These are phyloP conservation scores for Plagodis pulveraria DNA, from an alignment of 2,888 invertebrate species.

Conservation along the genomic window DNA sequence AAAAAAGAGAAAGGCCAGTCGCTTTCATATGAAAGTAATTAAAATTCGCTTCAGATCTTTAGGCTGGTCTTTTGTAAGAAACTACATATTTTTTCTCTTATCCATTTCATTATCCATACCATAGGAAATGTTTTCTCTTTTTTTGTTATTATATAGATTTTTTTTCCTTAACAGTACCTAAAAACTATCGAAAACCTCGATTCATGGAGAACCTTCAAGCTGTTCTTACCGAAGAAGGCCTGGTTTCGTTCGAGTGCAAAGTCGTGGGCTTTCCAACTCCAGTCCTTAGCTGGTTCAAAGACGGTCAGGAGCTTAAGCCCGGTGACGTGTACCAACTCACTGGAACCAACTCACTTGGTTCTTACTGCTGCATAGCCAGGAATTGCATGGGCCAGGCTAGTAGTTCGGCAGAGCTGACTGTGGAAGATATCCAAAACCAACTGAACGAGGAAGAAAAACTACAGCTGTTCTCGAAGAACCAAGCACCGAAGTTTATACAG, in stretches of 20 bases:
- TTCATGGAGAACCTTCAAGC: slow-evolving; percentile 96
- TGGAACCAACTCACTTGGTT: slow-evolving; percentile 94
- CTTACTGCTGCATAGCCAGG: slow-evolving; percentile 94
- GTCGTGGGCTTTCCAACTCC: slow-evolving; percentile 97
- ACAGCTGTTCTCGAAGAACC: slow-evolving; percentile 90
- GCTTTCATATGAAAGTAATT: too few relatives aligned
- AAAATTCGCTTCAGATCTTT: too few relatives aligned
- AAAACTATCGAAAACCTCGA: slow-evolving; percentile 94
- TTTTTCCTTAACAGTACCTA: slow-evolving; percentile 87
- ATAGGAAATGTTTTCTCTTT: too few relatives aligned
- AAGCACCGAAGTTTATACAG: slow-evolving; percentile 92
- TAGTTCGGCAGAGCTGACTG: slow-evolving; percentile 93
- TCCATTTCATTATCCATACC: too few relatives aligned
- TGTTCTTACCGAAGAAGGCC: slow-evolving; percentile 94
- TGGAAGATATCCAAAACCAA: slow-evolving; percentile 96
- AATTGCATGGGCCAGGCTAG: slow-evolving; percentile 96
- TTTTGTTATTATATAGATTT: too few relatives aligned
- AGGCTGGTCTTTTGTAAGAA: too few relatives aligned
- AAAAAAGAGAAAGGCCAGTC: too few relatives aligned
- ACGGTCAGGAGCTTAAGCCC: slow-evolving; percentile 95
- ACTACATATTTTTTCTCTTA: too few relatives aligned
- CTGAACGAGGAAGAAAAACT: slow-evolving; percentile 93
- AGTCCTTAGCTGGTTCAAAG: slow-evolving; percentile 95
- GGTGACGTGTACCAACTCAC: slow-evolving; percentile 97
- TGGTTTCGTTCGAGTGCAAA: slow-evolving; percentile 97